Evolutionary conservation across 2,797 vertebrate species (phyloP).

Genomic region (Hafferia zeledoni): DNA sequence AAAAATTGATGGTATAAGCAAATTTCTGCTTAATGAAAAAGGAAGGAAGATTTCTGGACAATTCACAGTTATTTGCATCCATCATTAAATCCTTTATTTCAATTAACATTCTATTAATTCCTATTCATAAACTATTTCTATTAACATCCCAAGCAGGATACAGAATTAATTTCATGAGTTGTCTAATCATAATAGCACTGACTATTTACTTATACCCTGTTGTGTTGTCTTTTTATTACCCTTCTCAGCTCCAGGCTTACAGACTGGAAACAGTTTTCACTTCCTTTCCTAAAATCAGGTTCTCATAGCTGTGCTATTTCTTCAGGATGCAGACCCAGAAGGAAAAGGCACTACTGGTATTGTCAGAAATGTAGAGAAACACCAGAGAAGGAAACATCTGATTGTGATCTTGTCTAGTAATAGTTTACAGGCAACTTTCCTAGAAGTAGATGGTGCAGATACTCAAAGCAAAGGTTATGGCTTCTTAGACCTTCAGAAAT

Average conservation of each 20-base stretch:
- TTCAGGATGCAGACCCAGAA: background rate
- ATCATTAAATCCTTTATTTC: background rate
- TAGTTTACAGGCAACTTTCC: background rate
- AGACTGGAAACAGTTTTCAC: background rate
- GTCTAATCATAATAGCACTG: background rate
- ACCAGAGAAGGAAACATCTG: background rate
- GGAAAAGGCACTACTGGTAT: background rate
- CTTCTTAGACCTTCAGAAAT: background rate
- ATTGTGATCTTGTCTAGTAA: background rate
- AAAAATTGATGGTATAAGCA: background rate
- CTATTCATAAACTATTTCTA: background rate
- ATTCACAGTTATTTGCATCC: background rate
- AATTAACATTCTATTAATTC: background rate
- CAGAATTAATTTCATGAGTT: background rate
- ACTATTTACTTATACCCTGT: background rate
- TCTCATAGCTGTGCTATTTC: background rate
- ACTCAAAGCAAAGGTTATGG: background rate
- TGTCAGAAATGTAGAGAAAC: background rate
- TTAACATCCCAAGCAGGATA: background rate
- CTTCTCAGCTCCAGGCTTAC: background rate
- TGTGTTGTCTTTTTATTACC: background rate
- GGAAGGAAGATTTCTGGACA: background rate
- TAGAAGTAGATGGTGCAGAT: background rate
- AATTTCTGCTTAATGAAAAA: background rate
- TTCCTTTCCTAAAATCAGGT: conserved; percentile 14